phyloP scores from a whole-genome alignment of 2,113 vertebrate genomes.

The Lepisosteus osseus region DNA sequence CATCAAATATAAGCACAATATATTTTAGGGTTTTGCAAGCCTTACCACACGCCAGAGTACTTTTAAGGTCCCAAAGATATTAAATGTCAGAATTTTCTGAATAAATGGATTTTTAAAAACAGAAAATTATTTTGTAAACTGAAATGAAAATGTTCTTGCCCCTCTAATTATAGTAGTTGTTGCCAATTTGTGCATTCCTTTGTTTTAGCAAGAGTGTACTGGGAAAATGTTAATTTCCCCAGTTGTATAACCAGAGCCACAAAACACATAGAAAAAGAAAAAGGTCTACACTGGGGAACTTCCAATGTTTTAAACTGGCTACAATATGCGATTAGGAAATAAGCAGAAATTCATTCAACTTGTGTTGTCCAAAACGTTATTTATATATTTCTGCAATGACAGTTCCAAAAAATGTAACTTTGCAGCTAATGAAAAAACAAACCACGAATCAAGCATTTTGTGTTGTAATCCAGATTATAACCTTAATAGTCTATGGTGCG shows the following conservation, averaged over 20 bases:
- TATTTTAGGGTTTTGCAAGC: no score
- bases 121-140: not conserved
- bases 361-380: conserved; percentile 9
- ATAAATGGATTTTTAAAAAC: not conserved
- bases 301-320: conserved; percentile 21
- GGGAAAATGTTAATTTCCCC: conserved; percentile 37
- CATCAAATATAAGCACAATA: no score
- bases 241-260: conserved; percentile 19
- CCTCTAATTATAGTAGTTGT: conserved; percentile 10
- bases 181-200: conserved; percentile 27
- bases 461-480: not conserved
- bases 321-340: conserved; percentile 19
- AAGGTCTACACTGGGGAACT: conserved; percentile 14
- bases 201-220: conserved; percentile 14
- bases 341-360: conserved; percentile 21
- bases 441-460: not conserved
- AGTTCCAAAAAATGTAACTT: not conserved
- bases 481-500: no score
- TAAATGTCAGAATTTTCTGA: no score
- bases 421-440: no score
- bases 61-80: no score
- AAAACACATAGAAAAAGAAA: conserved; percentile 24
- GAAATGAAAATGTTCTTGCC: conserved; percentile 2
- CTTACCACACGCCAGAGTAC: no score
- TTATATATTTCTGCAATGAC: not conserved